Percentiles rank a stretch among this genome's conserved stretches.
Conservation (phyloP, 2,113 vertebrate species). For the Paratilapia polleni region DNA sequence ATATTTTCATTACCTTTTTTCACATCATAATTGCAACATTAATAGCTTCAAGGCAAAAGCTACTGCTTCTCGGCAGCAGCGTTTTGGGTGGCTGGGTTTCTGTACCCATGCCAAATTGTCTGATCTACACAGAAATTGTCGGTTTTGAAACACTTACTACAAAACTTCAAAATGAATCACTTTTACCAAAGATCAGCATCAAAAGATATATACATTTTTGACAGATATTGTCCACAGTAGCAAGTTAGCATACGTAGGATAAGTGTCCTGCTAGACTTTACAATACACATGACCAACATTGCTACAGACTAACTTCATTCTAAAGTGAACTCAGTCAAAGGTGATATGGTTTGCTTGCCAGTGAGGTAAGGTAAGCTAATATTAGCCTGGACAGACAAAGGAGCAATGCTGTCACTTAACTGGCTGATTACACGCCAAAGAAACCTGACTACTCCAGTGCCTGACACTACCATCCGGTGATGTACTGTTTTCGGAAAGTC, state of each 20-base stretch:
- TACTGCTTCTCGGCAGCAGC: constrained; percentile 10
- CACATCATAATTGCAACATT: constrained; percentile 47
- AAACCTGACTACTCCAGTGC: constrained; percentile 10
- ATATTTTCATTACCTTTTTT: constrained; percentile 53
- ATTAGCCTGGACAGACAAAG: constrained; percentile 63
- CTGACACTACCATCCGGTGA: constrained; percentile 41
- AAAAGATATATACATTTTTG: not conserved
- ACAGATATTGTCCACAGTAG: not conserved
- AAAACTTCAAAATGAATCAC: not conserved
- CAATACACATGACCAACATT: not conserved
- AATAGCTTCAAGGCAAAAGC: constrained; percentile 38
- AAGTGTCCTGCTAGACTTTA: not conserved
- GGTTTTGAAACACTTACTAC: not conserved
- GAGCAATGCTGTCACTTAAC: constrained; percentile 52
- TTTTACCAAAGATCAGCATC: not conserved
- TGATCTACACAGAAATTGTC: constrained; percentile 3
- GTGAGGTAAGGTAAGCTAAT: constrained; percentile 71
- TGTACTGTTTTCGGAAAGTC: constrained; percentile 73
- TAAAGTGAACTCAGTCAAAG: not conserved
- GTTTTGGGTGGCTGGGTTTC: constrained; percentile 1
- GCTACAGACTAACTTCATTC: not conserved
- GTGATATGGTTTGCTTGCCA: constrained; percentile 10
- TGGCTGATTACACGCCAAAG: constrained; percentile 45
- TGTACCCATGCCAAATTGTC: constrained; percentile 7
- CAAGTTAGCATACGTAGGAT: not conserved